Conservation (phyloP, 1,140 invertebrate genomes). For the Temnothorax longispinosus region DNA sequence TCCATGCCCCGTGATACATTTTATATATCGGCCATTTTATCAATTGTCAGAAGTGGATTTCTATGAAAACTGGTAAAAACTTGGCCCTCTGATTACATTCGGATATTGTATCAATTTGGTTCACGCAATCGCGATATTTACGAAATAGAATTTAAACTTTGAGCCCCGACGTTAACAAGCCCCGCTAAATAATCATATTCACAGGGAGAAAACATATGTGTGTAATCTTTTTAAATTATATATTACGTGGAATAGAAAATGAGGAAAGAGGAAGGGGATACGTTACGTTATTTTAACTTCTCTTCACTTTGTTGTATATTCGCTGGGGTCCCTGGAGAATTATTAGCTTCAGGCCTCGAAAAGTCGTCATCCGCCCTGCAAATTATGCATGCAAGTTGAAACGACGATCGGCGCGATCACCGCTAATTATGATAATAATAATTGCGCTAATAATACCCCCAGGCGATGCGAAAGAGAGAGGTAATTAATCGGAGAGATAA, state of each 20-base stretch:
- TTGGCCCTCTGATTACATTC: background rate
- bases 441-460: constrained; percentile 48
- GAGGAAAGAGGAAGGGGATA: background rate
- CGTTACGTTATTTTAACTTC: constrained; percentile 1
- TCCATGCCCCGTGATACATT: constrained; percentile 47
- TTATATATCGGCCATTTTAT: constrained; percentile 66
- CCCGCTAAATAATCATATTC: constrained; percentile 12
- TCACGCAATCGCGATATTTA: background rate
- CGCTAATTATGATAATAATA: constrained; percentile 61
- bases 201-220: background rate
- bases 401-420: constrained; percentile 47
- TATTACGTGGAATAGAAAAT: background rate
- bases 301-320: background rate
- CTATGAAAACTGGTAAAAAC: background rate
- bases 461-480: constrained; percentile 32
- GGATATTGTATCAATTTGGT: background rate
- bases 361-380: constrained; percentile 19
- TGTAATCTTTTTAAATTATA: constrained; percentile 30
- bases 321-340: background rate
- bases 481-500: constrained; percentile 58
- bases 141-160: background rate
- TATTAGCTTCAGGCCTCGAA: constrained; percentile 42
- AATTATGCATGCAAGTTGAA: constrained; percentile 50
- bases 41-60: background rate
- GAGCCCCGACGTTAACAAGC: background rate